Evolutionary conservation across 30 jellyfish, hydroid and myxozoan genomes (phyloP).

Genomic region (Aurelia sp.): DNA sequence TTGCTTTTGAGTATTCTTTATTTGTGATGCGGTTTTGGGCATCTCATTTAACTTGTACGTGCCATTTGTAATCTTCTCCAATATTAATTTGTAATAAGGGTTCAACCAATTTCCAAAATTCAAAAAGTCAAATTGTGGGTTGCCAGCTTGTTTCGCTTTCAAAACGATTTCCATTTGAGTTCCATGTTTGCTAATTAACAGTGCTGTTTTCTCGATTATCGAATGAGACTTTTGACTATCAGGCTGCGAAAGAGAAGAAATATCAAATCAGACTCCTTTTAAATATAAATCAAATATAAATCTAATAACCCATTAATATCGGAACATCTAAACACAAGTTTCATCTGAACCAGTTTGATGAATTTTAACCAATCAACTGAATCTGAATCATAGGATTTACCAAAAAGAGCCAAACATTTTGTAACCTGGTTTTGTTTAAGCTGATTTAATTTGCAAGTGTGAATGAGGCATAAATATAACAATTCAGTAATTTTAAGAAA

Average conservation of each 20-base stretch:
- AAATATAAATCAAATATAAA: background rate
- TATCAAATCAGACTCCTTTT: background rate
- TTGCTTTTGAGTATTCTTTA: too few relatives aligned
- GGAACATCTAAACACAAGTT: too few relatives aligned
- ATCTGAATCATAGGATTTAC: too few relatives aligned
- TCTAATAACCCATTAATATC: too few relatives aligned
- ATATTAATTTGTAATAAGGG: conserved; percentile 87
- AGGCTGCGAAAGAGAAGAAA: conserved; percentile 72
- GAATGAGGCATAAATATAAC: too few relatives aligned
- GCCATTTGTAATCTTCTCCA: conserved; percentile 75
- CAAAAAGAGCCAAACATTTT: too few relatives aligned
- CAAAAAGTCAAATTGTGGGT: conserved; percentile 92
- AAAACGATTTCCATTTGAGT: conserved; percentile 94
- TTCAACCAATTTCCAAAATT: conserved; percentile 92
- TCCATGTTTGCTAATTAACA: conserved; percentile 91
- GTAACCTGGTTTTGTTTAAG: too few relatives aligned
- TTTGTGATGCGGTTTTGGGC: background rate
- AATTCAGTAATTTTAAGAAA: too few relatives aligned
- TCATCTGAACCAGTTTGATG: too few relatives aligned
- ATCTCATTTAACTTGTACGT: conserved; percentile 43
- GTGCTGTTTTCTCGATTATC: conserved; percentile 93
- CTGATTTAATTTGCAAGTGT: too few relatives aligned
- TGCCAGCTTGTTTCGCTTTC: conserved; percentile 97
- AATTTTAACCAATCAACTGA: too few relatives aligned
- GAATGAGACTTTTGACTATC: conserved; percentile 88